A percentile compares a stretch with the other conserved stretches of the same genome.
These are phyloP conservation scores for Sciurus carolinensis DNA, from an alignment of 2,797 vertebrate species.

Conservation along the genomic window DNA sequence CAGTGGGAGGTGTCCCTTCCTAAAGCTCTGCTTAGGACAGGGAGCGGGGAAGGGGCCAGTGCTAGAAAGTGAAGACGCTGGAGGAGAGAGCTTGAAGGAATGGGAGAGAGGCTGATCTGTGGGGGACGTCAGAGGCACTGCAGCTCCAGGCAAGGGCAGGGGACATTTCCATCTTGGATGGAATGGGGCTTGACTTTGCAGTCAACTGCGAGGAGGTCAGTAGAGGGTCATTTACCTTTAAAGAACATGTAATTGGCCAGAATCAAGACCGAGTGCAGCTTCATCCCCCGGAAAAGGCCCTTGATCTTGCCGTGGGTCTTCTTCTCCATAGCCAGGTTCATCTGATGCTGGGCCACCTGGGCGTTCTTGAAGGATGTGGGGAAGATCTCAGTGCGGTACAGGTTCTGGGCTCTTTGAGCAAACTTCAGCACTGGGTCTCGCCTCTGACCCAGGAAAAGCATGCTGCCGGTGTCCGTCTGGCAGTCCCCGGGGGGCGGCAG, in stretches of 20 bases:
- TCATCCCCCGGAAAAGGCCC: conserved; percentile 89
- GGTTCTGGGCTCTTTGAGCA: conserved; percentile 85
- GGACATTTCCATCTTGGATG: background rate
- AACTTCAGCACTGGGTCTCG: conserved; percentile 87
- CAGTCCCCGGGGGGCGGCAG: conserved; percentile 66
- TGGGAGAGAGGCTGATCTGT: background rate
- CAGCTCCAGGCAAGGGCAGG: background rate
- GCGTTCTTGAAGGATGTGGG: conserved; percentile 88
- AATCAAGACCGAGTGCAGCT: conserved; percentile 88
- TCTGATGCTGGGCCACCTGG: conserved; percentile 85
- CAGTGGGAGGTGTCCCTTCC: background rate
- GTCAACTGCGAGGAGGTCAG: background rate
- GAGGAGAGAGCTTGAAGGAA: background rate
- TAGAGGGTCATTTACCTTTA: conserved; percentile 89
- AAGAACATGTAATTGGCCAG: conserved; percentile 92
- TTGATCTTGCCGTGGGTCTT: conserved; percentile 91
- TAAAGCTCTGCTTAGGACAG: background rate
- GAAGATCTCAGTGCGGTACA: conserved; percentile 87
- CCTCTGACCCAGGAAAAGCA: conserved; percentile 88
- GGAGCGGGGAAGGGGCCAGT: background rate
- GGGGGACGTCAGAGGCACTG: background rate
- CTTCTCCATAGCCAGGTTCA: conserved; percentile 88
- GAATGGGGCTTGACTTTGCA: background rate
- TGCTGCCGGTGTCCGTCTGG: conserved; percentile 85
- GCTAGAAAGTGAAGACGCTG: background rate